Evolutionary conservation across 2,797 vertebrate genomes (phyloP), one percentile per base, ranked within the genome.

Genomic region (Protonibea diacanthus): DNA sequence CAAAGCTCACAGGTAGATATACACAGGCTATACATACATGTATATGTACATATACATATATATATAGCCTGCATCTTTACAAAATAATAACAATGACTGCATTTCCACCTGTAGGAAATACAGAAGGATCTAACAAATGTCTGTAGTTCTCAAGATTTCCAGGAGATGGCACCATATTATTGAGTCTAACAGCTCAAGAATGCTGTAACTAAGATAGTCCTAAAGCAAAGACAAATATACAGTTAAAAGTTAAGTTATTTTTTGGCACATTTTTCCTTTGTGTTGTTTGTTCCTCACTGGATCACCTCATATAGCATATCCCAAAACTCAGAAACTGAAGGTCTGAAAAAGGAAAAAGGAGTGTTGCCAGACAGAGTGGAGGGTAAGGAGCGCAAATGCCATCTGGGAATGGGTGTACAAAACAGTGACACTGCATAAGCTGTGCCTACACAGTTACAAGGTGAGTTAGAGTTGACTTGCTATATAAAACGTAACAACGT

Each of bases 111-210:
- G 72, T 82, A 86, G 78, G 88, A 92, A 91, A 91, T 85, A 90
- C 85, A 90, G 86, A 84, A 91, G 76, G 77, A 93, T 89, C 89
- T 90, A 92, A 89, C 84, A 90, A 91, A 93, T 93, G 87, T 94
- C 89, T 93, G 92, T 92, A 93, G 88, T 95, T 94, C 93, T 95
- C 94, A 95, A 95, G 94, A 95, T 95, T 95, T 94, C 93, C 95
- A 96, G 95, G 94, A 95, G 94, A 95, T 95, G 95, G 95, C 95
- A 95, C 95, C 94, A 95, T 95, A 94, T 93, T 94, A 93, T 94
- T 95, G 91, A 93, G 89, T 94, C 90, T 90, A 94, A 94, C 94
- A 94, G 93, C 93, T 87, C 87, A 90, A 92, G 89, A 93, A 90
- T 82, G 92, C 91, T 91, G 89, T 85, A 93, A 93, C 92, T 94